Base-by-base conservation (phyloP, 2,113 vertebrate genomes). In the Chaenogobius annularis region DNA sequence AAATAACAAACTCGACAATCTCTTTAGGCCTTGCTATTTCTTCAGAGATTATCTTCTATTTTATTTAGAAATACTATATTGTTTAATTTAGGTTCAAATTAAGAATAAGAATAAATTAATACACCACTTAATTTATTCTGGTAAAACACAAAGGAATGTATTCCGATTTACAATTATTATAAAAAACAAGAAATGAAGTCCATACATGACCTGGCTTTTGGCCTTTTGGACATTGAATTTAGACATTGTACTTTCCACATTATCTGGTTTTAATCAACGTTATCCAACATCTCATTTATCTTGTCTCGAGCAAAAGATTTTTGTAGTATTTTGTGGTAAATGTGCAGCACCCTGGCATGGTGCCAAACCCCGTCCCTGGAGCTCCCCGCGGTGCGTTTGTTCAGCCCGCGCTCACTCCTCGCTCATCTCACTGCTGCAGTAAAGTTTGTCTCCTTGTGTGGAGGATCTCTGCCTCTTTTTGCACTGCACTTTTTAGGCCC, bases 381-480 rank as follows among this genome's bases (percentile, higher is more conserved):
- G 67, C 48, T 73, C 68, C 64, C 1, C 78, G 73, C 55, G 73
- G 55, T 80, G 79, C 80, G 66, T 75, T 85, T 84, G 81, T 81
- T 79, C 71, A 74, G 74, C 77, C 55, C 3, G 37, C 37, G 37
- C 37, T 40, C 52, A 79, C 59, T 84, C 74, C 79, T 66, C 81
- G 74, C 80, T 76, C 69, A 35, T 56, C 62, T 82, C 76, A 78
- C 88, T 75, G 54, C 54, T 92, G 90, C 86, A 89, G 44, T 92
- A 90, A 91, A 90, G 84, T 91, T 89, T 87, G 72, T 77, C 66
- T 82, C 92, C 90, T 91, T 87, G 86, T 91, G 88, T 92, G 89
- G 86, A 88, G 83, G 89, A 87, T 89, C 83, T 82, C 85, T 90
- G 83, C 89, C 85, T 91, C 81, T 84, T 90, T 93, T 92, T 92